Percentiles rank a stretch among this genome's conserved stretches.
These are phyloP conservation scores for Cotesia chilonis DNA, from an alignment of 1,140 invertebrate genomes.

Conservation along the genomic window DNA sequence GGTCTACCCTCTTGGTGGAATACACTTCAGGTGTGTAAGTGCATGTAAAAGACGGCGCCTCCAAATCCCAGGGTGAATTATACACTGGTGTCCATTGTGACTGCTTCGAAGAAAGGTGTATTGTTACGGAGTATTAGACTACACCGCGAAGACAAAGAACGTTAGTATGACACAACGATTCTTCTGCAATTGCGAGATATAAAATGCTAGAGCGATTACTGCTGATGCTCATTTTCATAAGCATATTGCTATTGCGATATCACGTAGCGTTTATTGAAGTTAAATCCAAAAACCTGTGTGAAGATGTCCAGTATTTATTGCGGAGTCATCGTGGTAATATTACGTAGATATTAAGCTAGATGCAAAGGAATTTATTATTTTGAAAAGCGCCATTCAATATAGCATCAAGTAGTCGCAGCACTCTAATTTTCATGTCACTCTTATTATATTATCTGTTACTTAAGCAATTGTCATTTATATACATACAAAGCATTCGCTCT, in stretches of 20 bases:
- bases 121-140: slow-evolving; percentile 10
- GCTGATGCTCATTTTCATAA: neutral
- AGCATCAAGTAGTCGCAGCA: neutral
- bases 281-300: slow-evolving; percentile 56
- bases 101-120: slow-evolving; percentile 37
- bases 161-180: slow-evolving; percentile 22
- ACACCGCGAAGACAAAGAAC: neutral
- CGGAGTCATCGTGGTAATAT: slow-evolving; percentile 7
- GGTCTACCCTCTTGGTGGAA: slow-evolving; percentile 50
- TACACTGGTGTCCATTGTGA: slow-evolving; percentile 53
- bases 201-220: neutral
- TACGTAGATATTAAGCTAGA: slow-evolving; percentile 49
- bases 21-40: slow-evolving; percentile 53
- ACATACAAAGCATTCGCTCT: too few relatives aligned
- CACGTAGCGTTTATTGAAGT: slow-evolving; percentile 54
- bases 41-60: slow-evolving; percentile 53
- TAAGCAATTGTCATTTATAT: too few relatives aligned
- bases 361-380: slow-evolving; percentile 42
- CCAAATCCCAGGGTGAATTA: slow-evolving; percentile 60
- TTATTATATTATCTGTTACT: neutral
- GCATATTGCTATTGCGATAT: slow-evolving; percentile 17
- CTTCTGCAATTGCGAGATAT: neutral
- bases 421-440: neutral
- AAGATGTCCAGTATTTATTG: slow-evolving; percentile 56
- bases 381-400: slow-evolving; percentile 38